These are phyloP conservation scores for Acipenser oxyrinchus DNA, from an alignment of 2,797 vertebrate species.

Conservation along the genomic window DNA sequence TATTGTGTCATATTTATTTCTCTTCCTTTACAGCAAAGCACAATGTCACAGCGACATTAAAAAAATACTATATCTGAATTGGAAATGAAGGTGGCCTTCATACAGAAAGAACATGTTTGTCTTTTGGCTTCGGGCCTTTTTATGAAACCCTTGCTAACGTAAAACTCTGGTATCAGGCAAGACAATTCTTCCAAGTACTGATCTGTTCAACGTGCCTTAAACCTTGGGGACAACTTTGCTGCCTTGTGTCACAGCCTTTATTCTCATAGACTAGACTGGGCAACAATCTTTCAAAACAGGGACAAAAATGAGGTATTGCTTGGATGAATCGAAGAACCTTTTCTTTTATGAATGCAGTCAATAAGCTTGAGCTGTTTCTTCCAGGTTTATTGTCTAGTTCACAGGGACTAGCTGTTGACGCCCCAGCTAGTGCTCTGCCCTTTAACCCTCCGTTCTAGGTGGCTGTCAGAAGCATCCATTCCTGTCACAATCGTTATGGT, in stretches of 20 bases:
- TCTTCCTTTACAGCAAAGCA: conserved; percentile 8
- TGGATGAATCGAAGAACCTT: neutral
- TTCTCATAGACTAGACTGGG: neutral
- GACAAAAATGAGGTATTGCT: too few species aligned
- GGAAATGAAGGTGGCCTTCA: too few species aligned
- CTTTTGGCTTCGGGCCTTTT: too few species aligned
- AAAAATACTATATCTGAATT: neutral
- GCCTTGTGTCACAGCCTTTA: neutral
- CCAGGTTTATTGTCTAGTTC: too few species aligned
- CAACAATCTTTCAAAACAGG: too few species aligned
- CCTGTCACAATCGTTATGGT: conserved; percentile 10
- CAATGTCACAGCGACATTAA: neutral
- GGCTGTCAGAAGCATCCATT: conserved; percentile 22
- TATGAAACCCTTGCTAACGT: neutral
- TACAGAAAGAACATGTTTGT: too few species aligned
- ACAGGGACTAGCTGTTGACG: too few species aligned
- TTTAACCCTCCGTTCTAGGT: conserved; percentile 21
- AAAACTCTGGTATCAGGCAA: neutral
- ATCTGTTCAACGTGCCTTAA: neutral
- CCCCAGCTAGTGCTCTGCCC: conserved; percentile 8
- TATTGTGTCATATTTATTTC: conserved; percentile 13
- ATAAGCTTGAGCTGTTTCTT: neutral
- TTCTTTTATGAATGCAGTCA: neutral
- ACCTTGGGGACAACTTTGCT: neutral
- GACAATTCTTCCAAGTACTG: neutral